A percentile compares a stretch with the other conserved stretches of the same genome.
Conservation (phyloP, 2,888 invertebrate genomes). For the Calephelis perditalis region DNA sequence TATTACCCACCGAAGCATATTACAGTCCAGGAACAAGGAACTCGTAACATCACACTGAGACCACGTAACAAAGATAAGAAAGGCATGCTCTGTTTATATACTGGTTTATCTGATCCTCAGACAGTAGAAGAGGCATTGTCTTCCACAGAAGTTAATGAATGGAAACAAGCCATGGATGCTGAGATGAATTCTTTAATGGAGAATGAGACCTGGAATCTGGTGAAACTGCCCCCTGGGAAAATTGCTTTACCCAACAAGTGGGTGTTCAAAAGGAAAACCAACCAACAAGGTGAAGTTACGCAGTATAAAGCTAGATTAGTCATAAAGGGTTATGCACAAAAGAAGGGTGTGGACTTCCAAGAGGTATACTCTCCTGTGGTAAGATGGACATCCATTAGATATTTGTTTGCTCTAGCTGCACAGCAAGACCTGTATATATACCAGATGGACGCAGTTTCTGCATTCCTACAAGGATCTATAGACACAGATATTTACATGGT, state of each 20-base stretch:
- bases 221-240: constrained; percentile 3
- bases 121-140: constrained; percentile 9
- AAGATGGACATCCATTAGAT: constrained; percentile 26
- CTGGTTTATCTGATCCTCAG: constrained; percentile 13
- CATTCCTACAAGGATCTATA: constrained; percentile 30
- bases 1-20: neutral
- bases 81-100: neutral
- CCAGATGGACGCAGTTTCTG: constrained; percentile 29
- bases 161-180: constrained; percentile 11
- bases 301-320: constrained; percentile 24
- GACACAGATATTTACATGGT: constrained; percentile 29
- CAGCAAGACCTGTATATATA: constrained; percentile 20
- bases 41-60: constrained; percentile 1
- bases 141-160: constrained; percentile 5
- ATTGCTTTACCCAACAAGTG: constrained; percentile 22
- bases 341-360: neutral
- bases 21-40: neutral
- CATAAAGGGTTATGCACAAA: constrained; percentile 18
- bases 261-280: constrained; percentile 26
- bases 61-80: constrained; percentile 11
- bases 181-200: constrained; percentile 7
- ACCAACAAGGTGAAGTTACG: constrained; percentile 21
- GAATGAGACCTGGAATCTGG: constrained; percentile 11
- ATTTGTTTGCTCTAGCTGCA: constrained; percentile 24
- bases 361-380: constrained; percentile 26